Evolutionary conservation across 2,113 vertebrate species (phyloP).

Genomic region (Hystrix cristata): DNA sequence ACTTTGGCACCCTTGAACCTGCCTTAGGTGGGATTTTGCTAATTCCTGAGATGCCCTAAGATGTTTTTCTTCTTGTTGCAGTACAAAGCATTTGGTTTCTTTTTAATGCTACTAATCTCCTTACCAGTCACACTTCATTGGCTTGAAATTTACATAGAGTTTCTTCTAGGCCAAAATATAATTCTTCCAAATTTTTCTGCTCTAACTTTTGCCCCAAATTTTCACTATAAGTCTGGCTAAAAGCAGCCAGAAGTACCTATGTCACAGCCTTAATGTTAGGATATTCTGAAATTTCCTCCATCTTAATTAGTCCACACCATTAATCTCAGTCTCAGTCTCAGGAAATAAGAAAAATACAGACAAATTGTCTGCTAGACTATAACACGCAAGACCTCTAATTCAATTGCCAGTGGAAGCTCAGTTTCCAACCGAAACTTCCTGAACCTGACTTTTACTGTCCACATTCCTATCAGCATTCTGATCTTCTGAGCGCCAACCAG

Average conservation of each 20-base stretch:
- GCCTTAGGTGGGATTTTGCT: not conserved
- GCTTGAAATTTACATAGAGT: not conserved
- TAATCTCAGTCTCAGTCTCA: not conserved
- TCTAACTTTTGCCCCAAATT: not conserved
- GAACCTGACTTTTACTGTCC: not conserved
- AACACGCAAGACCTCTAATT: not conserved
- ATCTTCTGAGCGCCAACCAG: not conserved
- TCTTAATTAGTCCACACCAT: not conserved
- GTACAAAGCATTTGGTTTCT: not conserved
- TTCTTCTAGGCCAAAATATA: not conserved
- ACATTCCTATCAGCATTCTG: not conserved
- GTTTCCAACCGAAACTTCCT: not conserved
- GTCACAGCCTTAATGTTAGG: not conserved
- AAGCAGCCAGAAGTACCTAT: not conserved
- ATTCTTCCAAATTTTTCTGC: not conserved
- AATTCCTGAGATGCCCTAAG: not conserved
- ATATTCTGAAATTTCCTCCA: not conserved
- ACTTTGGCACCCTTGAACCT: too few relatives aligned
- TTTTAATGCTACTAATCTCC: not conserved
- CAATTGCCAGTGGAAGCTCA: not conserved
- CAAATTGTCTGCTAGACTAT: not conserved
- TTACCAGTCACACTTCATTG: not conserved
- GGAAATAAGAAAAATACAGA: not conserved
- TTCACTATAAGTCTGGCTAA: not conserved
- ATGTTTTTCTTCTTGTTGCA: not conserved